Conservation (phyloP, 2,888 invertebrate genomes). For the Chesias legatella region DNA sequence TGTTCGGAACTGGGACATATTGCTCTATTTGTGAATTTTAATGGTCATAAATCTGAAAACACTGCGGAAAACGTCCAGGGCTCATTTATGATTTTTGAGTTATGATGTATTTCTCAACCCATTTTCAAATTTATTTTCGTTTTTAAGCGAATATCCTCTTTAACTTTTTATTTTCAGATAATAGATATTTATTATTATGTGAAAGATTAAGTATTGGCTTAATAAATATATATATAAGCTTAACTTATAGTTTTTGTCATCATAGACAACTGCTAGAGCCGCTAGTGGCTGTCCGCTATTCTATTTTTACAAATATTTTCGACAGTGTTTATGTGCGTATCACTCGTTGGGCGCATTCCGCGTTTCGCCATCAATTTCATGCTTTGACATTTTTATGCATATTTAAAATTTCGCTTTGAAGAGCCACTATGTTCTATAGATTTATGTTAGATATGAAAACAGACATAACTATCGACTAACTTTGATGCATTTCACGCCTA, state of each 20-base stretch:
- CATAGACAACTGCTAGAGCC: slow-evolving; percentile 19
- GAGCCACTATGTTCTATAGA: slow-evolving; percentile 50
- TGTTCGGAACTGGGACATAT: slow-evolving; percentile 48
- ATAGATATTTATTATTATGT: too few relatives aligned
- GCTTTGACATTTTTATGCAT: slow-evolving; percentile 76
- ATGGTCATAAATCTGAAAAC: slow-evolving; percentile 46
- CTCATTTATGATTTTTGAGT: slow-evolving; percentile 30
- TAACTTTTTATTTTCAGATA: too few relatives aligned
- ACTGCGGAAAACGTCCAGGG: slow-evolving; percentile 35
- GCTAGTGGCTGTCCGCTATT: slow-evolving; percentile 50
- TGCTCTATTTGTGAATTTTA: slow-evolving; percentile 57
- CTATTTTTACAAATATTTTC: slow-evolving; percentile 70
- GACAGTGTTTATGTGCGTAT: slow-evolving; percentile 58
- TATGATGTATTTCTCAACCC: slow-evolving; percentile 21
- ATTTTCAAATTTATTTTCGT: slow-evolving; percentile 7
- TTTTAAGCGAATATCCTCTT: too few relatives aligned
- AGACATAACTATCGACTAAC: slow-evolving; percentile 31
- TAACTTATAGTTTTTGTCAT: slow-evolving; percentile 7
- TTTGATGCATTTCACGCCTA: slow-evolving; percentile 14
- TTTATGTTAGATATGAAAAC: slow-evolving; percentile 53
- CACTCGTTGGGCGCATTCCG: slow-evolving; percentile 61
- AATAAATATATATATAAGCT: too few relatives aligned
- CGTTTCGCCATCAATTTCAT: slow-evolving; percentile 62
- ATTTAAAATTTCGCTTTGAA: slow-evolving; percentile 77
- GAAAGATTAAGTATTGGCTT: not conserved